Conservation (phyloP, 2,113 vertebrate genomes). For the Orycteropus afer region DNA sequence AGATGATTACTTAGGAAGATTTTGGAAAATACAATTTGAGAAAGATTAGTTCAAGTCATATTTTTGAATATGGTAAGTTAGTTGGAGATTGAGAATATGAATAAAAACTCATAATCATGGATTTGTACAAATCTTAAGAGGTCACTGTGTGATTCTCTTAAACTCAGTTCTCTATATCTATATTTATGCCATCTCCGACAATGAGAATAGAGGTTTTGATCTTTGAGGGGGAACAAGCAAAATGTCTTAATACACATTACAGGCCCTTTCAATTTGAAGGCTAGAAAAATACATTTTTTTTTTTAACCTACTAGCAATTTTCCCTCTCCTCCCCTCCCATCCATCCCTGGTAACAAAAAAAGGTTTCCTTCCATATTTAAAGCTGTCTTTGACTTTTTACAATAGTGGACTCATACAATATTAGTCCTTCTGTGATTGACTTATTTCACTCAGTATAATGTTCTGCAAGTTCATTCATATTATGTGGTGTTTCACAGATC, state of each 20-base stretch:
- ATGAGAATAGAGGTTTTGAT: conserved; percentile 2
- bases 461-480: too few species aligned
- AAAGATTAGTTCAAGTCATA: not conserved
- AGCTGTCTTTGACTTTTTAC: too few species aligned
- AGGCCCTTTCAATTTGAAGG: not conserved
- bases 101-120: not conserved
- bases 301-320: too few species aligned
- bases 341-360: too few species aligned
- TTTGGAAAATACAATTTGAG: not conserved
- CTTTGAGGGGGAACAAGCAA: not conserved
- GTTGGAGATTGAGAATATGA: not conserved
- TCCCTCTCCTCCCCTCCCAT: too few species aligned
- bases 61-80: not conserved
- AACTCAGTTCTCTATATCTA: not conserved
- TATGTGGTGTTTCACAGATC: too few species aligned
- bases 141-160: not conserved
- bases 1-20: not conserved
- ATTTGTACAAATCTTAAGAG: conserved; percentile 6
- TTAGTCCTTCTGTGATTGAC: too few species aligned
- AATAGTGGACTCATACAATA: too few species aligned
- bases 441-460: too few species aligned
- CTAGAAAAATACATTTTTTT: too few species aligned
- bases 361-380: too few species aligned
- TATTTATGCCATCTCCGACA: not conserved
- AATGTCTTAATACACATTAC: not conserved